phyloP scores from a whole-genome alignment of 30 jellyfish, hydroid and myxozoan species.

The Catostylus mosaicus region DNA sequence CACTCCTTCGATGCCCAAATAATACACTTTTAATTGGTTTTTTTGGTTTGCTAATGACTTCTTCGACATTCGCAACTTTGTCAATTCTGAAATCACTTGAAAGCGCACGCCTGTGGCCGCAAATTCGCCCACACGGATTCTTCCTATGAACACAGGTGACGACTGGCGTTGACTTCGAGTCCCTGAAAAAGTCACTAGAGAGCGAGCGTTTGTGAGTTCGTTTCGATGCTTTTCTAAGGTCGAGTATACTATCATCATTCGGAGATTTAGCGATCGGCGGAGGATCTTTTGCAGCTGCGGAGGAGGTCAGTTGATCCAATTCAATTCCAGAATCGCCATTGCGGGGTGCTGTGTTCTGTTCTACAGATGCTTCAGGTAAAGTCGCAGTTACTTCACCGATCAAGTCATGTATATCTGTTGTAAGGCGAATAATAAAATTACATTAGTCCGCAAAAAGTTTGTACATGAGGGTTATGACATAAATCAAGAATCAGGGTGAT shows the following conservation, averaged over 20 bases:
- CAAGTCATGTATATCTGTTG: slow-evolving; percentile 48
- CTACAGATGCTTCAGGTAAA: slow-evolving; percentile 31
- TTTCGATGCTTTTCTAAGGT: slow-evolving; percentile 6
- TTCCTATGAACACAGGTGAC: slow-evolving; percentile 90
- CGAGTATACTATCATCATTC: neutral
- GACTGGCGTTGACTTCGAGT: slow-evolving; percentile 51
- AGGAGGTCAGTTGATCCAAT: slow-evolving; percentile 21
- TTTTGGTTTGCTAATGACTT: slow-evolving; percentile 8
- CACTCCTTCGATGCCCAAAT: slow-evolving; percentile 61
- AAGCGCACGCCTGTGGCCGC: slow-evolving; percentile 94
- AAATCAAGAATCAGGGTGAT: too few species aligned
- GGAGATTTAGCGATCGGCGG: neutral
- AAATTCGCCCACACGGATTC: slow-evolving; percentile 87
- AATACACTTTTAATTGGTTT: slow-evolving; percentile 38
- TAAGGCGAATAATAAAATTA: too few species aligned
- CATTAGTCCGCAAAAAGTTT: too few species aligned
- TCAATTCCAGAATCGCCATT: slow-evolving; percentile 65
- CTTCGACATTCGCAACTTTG: slow-evolving; percentile 30
- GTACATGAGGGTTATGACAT: too few species aligned
- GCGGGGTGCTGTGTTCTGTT: slow-evolving; percentile 19
- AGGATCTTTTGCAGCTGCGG: slow-evolving; percentile 1
- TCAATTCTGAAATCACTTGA: slow-evolving; percentile 80
- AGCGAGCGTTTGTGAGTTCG: slow-evolving; percentile 61
- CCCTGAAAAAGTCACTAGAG: slow-evolving; percentile 70
- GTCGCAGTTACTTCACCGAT: slow-evolving; percentile 60